Evolutionary conservation across 2,113 vertebrate genomes (phyloP).

Genomic region (Empidonax alnorum): DNA sequence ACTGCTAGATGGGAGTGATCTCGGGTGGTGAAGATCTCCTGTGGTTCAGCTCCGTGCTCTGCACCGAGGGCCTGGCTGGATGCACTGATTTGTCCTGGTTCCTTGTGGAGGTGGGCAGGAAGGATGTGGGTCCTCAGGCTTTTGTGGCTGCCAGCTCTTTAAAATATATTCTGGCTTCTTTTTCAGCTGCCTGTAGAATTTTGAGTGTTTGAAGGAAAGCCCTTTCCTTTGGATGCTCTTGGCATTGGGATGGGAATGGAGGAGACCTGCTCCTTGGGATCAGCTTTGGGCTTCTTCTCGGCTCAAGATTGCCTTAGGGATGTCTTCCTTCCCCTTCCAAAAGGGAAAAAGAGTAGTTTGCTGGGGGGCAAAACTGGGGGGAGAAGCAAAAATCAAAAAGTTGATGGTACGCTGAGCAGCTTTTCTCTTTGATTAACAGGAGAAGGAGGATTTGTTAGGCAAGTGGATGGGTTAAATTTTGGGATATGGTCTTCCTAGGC

Average conservation of each 20-base stretch:
- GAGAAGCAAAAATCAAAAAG: neutral
- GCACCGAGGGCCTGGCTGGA: neutral
- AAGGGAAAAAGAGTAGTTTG: neutral
- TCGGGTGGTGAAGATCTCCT: neutral
- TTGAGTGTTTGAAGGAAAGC: neutral
- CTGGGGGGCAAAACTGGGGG: too few species aligned
- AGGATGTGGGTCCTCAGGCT: neutral
- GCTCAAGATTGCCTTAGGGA: neutral
- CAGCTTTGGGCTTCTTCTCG: neutral
- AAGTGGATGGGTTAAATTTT: neutral
- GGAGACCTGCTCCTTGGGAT: neutral
- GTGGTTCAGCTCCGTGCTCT: fast-evolving
- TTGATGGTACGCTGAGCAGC: fast-evolving
- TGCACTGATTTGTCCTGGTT: neutral
- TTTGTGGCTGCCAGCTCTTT: neutral
- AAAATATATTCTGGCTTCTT: neutral
- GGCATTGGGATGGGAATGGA: neutral
- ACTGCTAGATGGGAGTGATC: neutral
- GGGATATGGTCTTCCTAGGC: neutral
- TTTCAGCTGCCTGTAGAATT: neutral
- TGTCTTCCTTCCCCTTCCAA: neutral
- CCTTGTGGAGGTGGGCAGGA: neutral
- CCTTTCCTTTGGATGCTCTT: neutral
- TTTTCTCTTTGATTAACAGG: neutral
- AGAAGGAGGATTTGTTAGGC: neutral